These are phyloP conservation scores for Glyphotaelius pellucidus DNA, from an alignment of 2,888 invertebrate species.

Conservation along the genomic window DNA sequence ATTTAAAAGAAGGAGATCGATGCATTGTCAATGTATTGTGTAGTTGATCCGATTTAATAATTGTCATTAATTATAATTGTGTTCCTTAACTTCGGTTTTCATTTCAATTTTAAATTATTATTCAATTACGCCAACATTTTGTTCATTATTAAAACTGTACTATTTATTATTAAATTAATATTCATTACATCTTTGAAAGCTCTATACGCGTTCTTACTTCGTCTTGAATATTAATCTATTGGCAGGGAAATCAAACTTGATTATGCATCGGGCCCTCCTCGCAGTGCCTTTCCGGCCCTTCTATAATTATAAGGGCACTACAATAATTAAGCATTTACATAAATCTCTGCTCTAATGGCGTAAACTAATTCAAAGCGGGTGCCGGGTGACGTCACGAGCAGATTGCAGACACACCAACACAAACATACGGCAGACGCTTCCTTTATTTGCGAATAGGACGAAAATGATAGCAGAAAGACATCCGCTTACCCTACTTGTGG, in stretches of 20 bases:
- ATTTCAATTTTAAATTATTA: no score
- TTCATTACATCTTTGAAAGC: not conserved
- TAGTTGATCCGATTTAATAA: no score
- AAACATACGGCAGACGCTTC: conserved; percentile 41
- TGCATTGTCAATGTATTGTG: no score
- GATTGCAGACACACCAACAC: conserved; percentile 42
- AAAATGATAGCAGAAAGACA: conserved; percentile 60
- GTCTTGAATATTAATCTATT: conserved; percentile 35
- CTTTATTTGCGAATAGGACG: conserved; percentile 60
- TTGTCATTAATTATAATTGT: no score
- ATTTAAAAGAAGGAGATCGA: no score
- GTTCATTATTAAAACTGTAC: not conserved
- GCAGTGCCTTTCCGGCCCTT: conserved; percentile 27
- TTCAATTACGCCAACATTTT: no score
- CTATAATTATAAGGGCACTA: conserved; percentile 50
- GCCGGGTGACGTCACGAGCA: conserved; percentile 58
- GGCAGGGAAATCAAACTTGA: conserved; percentile 35
- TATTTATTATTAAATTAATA: not conserved
- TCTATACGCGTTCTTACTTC: not conserved
- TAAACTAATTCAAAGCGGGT: conserved; percentile 29
- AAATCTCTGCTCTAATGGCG: conserved; percentile 48
- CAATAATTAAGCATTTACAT: conserved; percentile 54
- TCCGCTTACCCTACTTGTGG: conserved; percentile 51
- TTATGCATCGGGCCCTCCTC: conserved; percentile 39
- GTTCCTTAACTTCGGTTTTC: no score